Conservation (phyloP, 2,888 invertebrate species). For the Scaptomyza reducta region DNA sequence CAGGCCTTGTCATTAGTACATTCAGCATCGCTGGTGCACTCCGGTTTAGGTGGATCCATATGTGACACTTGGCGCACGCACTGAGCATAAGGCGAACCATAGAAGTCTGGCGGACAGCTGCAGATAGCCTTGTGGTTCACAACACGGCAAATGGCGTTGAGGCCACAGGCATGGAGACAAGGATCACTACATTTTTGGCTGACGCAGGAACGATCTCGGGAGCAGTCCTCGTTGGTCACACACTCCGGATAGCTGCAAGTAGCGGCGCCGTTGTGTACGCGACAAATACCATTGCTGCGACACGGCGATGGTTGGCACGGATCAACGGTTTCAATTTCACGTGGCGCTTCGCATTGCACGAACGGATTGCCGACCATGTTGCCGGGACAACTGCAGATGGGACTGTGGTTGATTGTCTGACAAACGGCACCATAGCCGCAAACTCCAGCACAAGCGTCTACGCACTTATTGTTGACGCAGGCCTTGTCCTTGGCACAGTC, state of each 20-base stretch:
- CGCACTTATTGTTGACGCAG: conserved; percentile 91
- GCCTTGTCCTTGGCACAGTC: conserved; percentile 91
- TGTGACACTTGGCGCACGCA: conserved; percentile 86
- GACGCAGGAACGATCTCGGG: conserved; percentile 91
- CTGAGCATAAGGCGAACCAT: conserved; percentile 91
- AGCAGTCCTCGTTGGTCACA: conserved; percentile 94
- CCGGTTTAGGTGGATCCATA: conserved; percentile 87
- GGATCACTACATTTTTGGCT: conserved; percentile 93
- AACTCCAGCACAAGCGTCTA: conserved; percentile 91
- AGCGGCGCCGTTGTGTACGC: conserved; percentile 88
- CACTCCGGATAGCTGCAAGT: conserved; percentile 94
- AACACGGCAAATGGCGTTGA: conserved; percentile 91
- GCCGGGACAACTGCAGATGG: conserved; percentile 91
- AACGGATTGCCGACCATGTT: conserved; percentile 93
- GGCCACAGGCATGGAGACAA: conserved; percentile 91
- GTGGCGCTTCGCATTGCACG: conserved; percentile 86
- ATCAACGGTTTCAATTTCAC: conserved; percentile 85
- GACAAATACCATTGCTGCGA: conserved; percentile 92
- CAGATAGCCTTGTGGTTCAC: conserved; percentile 93
- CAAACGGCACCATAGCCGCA: conserved; percentile 92
- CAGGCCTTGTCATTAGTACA: conserved; percentile 94
- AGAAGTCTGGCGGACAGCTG: conserved; percentile 91
- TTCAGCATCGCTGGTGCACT: conserved; percentile 90
- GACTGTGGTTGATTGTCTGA: conserved; percentile 92
- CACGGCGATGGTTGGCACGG: conserved; percentile 95